A percentile compares a stretch with the other conserved stretches of the same genome.
phyloP scores from a whole-genome alignment of 2,888 invertebrate genomes.

The Acrobasis suavella region DNA sequence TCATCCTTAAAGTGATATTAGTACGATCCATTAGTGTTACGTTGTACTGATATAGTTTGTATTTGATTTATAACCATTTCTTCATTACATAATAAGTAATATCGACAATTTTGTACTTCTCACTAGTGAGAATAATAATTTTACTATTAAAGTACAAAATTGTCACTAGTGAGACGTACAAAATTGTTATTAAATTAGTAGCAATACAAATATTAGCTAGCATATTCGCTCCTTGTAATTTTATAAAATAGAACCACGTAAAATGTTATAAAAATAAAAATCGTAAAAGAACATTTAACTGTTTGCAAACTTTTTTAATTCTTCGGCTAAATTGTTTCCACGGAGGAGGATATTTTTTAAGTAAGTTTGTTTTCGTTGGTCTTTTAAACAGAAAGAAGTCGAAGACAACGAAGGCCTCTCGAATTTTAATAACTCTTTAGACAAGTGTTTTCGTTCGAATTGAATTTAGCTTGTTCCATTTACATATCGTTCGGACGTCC shows the following conservation, averaged over 20 bases:
- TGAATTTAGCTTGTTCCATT: constrained; percentile 35
- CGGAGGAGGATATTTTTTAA: background rate
- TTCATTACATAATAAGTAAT: too few species aligned
- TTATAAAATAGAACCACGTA: too few species aligned
- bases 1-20: background rate
- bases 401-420: background rate
- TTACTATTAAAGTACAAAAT: too few species aligned
- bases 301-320: background rate
- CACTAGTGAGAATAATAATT: too few species aligned
- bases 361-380: constrained; percentile 2
- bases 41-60: too few species aligned
- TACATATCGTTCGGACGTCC: constrained; percentile 39
- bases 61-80: too few species aligned
- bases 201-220: too few species aligned
- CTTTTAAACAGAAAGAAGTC: background rate
- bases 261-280: background rate
- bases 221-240: too few species aligned
- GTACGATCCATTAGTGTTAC: too few species aligned
- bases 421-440: background rate
- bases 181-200: too few species aligned
- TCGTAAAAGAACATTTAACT: background rate
- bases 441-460: constrained; percentile 26
- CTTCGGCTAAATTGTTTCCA: background rate
- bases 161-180: too few species aligned
- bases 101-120: too few species aligned